Evolutionary conservation across 2,888 invertebrate genomes (phyloP).

Genomic region (Cerceris rybyensis): DNA sequence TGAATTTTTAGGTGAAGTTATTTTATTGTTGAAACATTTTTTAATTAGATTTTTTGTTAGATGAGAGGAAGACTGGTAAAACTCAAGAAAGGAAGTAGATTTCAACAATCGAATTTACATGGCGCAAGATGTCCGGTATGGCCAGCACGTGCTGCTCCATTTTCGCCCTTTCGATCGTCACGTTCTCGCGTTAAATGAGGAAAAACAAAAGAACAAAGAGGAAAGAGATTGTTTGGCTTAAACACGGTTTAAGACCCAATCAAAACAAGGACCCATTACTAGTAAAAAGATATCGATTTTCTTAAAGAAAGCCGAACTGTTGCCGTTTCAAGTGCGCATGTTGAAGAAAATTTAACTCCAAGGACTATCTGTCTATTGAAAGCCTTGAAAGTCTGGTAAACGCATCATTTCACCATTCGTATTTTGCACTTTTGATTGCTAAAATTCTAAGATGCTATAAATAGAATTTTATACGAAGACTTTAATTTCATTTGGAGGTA

Average conservation of each 20-base stretch:
- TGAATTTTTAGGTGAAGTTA: too few species aligned
- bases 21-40: too few species aligned
- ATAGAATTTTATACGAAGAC: too few species aligned
- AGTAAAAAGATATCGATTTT: slow-evolving; percentile 48
- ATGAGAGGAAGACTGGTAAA: background rate
- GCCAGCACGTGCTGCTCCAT: slow-evolving; percentile 57
- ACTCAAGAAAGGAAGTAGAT: slow-evolving; percentile 3
- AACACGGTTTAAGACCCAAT: slow-evolving; percentile 49
- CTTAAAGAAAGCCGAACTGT: slow-evolving; percentile 36
- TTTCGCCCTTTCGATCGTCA: slow-evolving; percentile 48
- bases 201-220: slow-evolving; percentile 37
- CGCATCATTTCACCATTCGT: too few species aligned
- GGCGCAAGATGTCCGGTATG: slow-evolving; percentile 39
- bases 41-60: background rate
- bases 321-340: background rate
- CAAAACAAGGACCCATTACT: slow-evolving; percentile 46
- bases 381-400: too few species aligned
- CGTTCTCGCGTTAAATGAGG: slow-evolving; percentile 24
- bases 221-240: slow-evolving; percentile 45
- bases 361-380: too few species aligned
- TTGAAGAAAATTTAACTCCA: too few species aligned
- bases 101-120: background rate
- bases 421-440: too few species aligned
- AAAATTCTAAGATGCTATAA: too few species aligned
- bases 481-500: too few species aligned